A percentile compares a stretch with the other conserved stretches of the same genome.
Evolutionary conservation across 2,113 vertebrate genomes (phyloP).

Genomic region (Phalacrocorax brasilianus): DNA sequence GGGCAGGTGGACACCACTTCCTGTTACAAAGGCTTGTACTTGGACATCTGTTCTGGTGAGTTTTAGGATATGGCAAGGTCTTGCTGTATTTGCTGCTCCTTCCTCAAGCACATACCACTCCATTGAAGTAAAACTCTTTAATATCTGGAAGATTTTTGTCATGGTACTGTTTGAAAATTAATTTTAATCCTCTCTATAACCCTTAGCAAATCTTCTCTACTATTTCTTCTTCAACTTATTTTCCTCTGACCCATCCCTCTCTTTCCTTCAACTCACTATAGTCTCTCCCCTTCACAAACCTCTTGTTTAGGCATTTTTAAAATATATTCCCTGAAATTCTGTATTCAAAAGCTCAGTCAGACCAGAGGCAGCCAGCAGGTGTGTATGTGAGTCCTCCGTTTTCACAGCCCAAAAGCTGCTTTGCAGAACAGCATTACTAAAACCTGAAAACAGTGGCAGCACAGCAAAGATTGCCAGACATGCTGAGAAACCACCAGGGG

Average conservation of each 20-base stretch:
- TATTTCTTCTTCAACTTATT: not conserved
- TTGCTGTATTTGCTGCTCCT: not conserved
- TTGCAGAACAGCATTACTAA: not conserved
- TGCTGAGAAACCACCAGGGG: not conserved
- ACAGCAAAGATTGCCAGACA: not conserved
- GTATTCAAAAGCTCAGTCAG: not conserved
- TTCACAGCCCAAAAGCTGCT: not conserved
- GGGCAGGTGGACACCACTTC: rapidly evolving
- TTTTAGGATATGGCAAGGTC: not conserved
- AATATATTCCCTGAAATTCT: not conserved
- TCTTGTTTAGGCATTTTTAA: not conserved
- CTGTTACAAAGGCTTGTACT: not conserved
- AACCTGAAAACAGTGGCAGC: not conserved
- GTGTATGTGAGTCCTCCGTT: not conserved
- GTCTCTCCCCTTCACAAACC: not conserved
- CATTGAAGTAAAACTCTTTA: not conserved
- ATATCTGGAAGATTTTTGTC: not conserved
- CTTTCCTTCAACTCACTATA: not conserved
- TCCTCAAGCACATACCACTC: not conserved
- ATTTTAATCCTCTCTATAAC: not conserved
- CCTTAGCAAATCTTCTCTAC: not conserved
- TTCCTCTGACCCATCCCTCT: not conserved
- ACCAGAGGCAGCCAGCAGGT: not conserved
- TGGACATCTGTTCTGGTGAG: not conserved
- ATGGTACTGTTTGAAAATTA: not conserved